Conservation (phyloP, 1,140 invertebrate genomes). For the Dendroctonus valens region DNA sequence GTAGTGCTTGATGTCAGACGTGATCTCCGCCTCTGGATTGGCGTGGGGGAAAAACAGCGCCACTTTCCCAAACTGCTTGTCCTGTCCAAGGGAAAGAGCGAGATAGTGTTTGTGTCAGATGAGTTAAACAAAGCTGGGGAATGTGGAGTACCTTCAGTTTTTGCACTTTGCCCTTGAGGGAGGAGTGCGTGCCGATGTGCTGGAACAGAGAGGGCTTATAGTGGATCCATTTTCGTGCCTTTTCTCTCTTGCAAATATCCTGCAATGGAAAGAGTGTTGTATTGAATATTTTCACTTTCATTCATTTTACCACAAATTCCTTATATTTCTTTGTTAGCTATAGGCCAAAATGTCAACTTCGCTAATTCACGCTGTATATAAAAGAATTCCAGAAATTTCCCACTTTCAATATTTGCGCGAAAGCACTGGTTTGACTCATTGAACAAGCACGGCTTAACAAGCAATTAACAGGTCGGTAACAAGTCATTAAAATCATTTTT, state of each 20-base stretch:
- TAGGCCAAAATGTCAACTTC: too few species aligned
- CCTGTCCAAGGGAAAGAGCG: conserved; percentile 56
- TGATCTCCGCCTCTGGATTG: conserved; percentile 75
- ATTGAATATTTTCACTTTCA: too few species aligned
- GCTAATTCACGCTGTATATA: too few species aligned
- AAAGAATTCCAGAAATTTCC: too few species aligned
- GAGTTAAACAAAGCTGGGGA: background rate
- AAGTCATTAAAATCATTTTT: too few species aligned
- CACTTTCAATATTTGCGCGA: too few species aligned
- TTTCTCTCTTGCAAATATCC: conserved; percentile 84
- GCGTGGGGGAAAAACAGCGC: conserved; percentile 77
- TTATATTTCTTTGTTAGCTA: too few species aligned
- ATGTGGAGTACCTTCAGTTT: conserved; percentile 77
- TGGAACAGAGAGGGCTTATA: conserved; percentile 94
- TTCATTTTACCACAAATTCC: too few species aligned
- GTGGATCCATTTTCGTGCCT: conserved; percentile 78
- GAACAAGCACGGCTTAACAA: too few species aligned
- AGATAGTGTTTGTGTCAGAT: too few species aligned
- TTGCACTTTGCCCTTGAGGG: conserved; percentile 94
- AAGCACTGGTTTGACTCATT: too few species aligned
- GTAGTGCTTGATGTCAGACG: conserved; percentile 79
- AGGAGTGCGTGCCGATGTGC: conserved; percentile 94
- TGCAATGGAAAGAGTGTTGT: conserved; percentile 52
- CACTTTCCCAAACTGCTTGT: conserved; percentile 90
- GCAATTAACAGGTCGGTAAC: too few species aligned